Conservation (phyloP, 2,797 vertebrate genomes). For the Bucorvus abyssinicus region DNA sequence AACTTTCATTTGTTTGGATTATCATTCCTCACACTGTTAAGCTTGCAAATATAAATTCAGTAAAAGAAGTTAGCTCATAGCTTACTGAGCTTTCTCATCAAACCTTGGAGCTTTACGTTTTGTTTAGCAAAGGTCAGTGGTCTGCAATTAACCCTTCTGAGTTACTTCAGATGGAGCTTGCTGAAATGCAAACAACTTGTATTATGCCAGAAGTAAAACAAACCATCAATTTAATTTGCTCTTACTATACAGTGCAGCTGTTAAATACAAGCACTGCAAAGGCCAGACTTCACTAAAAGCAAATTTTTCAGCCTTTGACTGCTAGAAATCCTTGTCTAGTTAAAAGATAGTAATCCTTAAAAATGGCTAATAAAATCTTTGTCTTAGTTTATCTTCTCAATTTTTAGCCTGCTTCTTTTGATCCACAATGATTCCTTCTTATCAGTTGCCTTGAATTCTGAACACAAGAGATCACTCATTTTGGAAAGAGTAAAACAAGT, state of each 20-base stretch:
- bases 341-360: neutral
- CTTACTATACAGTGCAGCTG: neutral
- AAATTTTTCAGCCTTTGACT: neutral
- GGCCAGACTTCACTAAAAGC: neutral
- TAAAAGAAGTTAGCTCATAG: conserved; percentile 26
- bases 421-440: neutral
- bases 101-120: conserved; percentile 14
- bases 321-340: neutral
- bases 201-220: neutral
- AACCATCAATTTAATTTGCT: neutral
- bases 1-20: conserved; percentile 57
- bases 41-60: conserved; percentile 40
- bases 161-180: conserved; percentile 3
- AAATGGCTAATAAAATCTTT: neutral
- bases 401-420: neutral
- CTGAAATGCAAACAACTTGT: neutral
- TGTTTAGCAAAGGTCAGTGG: conserved; percentile 16
- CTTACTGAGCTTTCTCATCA: conserved; percentile 28
- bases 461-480: neutral
- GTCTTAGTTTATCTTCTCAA: neutral
- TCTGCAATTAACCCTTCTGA: conserved; percentile 19
- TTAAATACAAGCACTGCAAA: neutral
- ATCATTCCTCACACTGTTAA: conserved; percentile 29
- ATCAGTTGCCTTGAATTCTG: neutral
- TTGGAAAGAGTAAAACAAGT: neutral